phyloP scores from a whole-genome alignment of 23 tunicate genomes.

The Ciona savignyi region DNA sequence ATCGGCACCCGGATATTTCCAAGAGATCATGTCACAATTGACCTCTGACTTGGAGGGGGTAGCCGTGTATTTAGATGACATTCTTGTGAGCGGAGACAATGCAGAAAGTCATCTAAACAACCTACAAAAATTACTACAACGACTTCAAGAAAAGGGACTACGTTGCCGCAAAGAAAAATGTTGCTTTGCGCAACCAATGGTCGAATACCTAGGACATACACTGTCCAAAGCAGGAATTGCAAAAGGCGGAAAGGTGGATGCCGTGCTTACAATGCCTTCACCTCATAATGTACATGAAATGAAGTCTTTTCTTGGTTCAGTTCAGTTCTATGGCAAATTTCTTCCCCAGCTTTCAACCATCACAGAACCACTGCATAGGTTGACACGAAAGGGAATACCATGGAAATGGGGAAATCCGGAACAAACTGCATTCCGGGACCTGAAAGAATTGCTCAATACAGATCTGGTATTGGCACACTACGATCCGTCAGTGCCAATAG shows the following conservation, averaged over 20 bases:
- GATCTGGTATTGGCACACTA: slow-evolving; percentile 14
- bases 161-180: slow-evolving; percentile 18
- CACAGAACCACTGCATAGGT: background rate
- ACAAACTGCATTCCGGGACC: background rate
- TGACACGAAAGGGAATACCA: background rate
- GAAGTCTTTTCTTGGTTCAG: background rate
- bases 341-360: background rate
- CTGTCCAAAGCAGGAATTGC: background rate
- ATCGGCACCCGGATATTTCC: background rate
- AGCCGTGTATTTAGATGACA: slow-evolving; percentile 1
- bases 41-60: too few relatives aligned
- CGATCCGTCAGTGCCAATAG: slow-evolving; percentile 19
- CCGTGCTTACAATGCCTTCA: background rate
- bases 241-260: background rate
- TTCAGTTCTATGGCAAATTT: slow-evolving; percentile 3
- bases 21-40: background rate
- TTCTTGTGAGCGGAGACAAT: background rate
- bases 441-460: slow-evolving; percentile 8
- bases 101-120: slow-evolving; percentile 5
- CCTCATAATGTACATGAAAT: background rate
- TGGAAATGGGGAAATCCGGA: background rate
- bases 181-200: slow-evolving; percentile 10
- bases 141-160: too few relatives aligned
- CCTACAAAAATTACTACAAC: slow-evolving; percentile 1
- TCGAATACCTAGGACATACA: background rate